phyloP scores from a whole-genome alignment of 2,113 vertebrate species.

The Lipophrys pholis region DNA sequence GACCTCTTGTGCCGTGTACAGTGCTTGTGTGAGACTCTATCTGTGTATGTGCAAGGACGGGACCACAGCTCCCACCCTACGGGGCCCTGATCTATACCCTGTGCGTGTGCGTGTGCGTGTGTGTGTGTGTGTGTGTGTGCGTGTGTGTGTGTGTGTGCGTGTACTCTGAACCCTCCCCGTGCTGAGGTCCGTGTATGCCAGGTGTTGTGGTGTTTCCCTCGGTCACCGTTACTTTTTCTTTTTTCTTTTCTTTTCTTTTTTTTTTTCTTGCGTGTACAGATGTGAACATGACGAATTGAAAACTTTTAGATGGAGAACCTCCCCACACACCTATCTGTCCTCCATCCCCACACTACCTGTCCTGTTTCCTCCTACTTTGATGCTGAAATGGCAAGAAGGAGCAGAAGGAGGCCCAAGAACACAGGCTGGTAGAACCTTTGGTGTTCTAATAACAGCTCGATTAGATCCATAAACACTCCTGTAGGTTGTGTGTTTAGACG shows the following conservation, averaged over 20 bases:
- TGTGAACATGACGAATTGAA: constrained; percentile 85
- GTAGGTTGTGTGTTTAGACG: constrained; percentile 79
- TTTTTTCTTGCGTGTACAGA: constrained; percentile 92
- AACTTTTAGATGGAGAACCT: constrained; percentile 81
- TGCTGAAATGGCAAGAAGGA: constrained; percentile 33
- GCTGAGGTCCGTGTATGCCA: constrained; percentile 96
- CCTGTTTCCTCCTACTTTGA: constrained; percentile 43
- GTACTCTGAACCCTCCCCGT: constrained; percentile 85
- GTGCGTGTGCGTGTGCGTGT: constrained; percentile 86
- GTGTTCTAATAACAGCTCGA: constrained; percentile 55
- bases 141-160: no score
- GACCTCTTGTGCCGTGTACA: constrained; percentile 96
- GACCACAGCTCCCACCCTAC: constrained; percentile 58
- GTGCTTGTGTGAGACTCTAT: constrained; percentile 98
- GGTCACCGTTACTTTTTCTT: constrained; percentile 85
- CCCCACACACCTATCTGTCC: constrained; percentile 80
- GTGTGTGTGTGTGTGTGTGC: constrained; percentile 81
- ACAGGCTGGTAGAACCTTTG: constrained; percentile 45
- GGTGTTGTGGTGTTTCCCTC: constrained; percentile 96
- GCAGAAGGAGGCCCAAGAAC: constrained; percentile 39
- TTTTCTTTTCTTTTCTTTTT: neutral
- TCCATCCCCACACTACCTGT: constrained; percentile 73
- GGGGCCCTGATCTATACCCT: constrained; percentile 75
- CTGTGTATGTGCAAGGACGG: constrained; percentile 89
- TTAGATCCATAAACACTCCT: constrained; percentile 73